Base-by-base conservation (phyloP, 2,797 vertebrate genomes). In the Ctenosaura bakeri region DNA sequence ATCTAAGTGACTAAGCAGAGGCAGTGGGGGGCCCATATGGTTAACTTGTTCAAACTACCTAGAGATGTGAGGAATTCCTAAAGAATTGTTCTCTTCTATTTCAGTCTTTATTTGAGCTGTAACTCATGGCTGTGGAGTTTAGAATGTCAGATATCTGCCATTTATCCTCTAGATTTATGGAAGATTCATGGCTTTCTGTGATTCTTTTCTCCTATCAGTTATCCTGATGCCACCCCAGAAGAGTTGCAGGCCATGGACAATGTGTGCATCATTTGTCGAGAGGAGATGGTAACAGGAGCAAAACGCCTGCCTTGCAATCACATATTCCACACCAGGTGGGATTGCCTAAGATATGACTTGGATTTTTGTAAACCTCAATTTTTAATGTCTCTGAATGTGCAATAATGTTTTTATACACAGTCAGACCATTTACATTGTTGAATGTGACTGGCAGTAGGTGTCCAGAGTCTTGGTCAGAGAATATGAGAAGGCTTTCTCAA, bases 291-390 rank as follows among this genome's bases (percentile, higher is more conserved):
- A 92, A 99, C 98, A 0, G 99, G 99, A 2, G 99, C 99, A 89
- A 99, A 99, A 95, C 98, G 99, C 66, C 95, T 99, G 76, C 99
- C 99, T 0, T 99, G 99, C 95, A 99, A 99, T 95, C 99, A 99
- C 97, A 99, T 99, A 93, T 99, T 99, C 97, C 99, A 99, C 92
- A 99, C 99, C 94, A 99, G 99, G 99, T 99, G 88, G 69, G 91
- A 3, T 71, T 13, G 64, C 64, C 26, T 66, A 66, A 66, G 14
- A 13, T 14, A 59, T 14, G 59, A 59, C 59, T 29, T 9, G 1
- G 26, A 26, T 26, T 29, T 66, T 66, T 29, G 64, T 29, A 66
- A 66, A 66, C 26, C 64, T 7, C 9, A 24, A 26, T 66, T 66
- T 59, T 64, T 26, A 6, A 64, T 66, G 29, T 26, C 64, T 29